Evolutionary conservation across 64 coral and sea anemone species (phyloP).

Genomic region (Anthopleura sola): DNA sequence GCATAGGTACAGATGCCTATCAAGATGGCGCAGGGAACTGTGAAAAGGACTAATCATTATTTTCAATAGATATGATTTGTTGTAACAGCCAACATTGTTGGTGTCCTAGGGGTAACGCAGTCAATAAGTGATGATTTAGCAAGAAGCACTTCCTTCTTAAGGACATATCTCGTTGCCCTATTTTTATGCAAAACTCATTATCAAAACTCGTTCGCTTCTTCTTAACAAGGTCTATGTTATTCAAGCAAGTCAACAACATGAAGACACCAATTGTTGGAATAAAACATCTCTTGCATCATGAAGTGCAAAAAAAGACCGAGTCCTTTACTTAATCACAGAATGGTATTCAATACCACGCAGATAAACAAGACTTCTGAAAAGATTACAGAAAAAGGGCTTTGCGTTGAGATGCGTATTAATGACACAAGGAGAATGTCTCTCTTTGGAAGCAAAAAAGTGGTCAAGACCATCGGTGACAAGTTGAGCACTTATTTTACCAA

Average conservation of each 20-base stretch:
- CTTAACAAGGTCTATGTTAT: constrained; percentile 31
- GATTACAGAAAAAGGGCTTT: constrained; percentile 27
- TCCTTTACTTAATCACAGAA: constrained; percentile 53
- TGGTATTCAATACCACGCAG: constrained; percentile 61
- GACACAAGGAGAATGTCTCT: not conserved
- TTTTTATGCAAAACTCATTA: too few relatives aligned
- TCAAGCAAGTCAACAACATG: constrained; percentile 32
- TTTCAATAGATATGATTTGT: too few relatives aligned
- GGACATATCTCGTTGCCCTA: too few relatives aligned
- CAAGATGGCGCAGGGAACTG: too few relatives aligned
- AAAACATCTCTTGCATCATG: constrained; percentile 32
- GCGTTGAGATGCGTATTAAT: not conserved
- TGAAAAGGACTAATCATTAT: too few relatives aligned
- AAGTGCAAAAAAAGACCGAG: constrained; percentile 39
- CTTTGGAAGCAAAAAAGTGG: not conserved
- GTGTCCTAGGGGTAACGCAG: too few relatives aligned
- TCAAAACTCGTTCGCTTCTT: not conserved
- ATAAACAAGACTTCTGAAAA: constrained; percentile 47
- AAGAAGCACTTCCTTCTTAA: too few relatives aligned
- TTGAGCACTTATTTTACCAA: not conserved
- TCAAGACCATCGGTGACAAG: not conserved
- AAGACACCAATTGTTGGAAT: constrained; percentile 50
- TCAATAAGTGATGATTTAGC: too few relatives aligned
- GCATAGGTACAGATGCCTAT: too few relatives aligned
- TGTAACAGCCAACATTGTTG: too few relatives aligned